Evolutionary conservation across 2,888 invertebrate species (phyloP).

Genomic region (Phasia obesa): DNA sequence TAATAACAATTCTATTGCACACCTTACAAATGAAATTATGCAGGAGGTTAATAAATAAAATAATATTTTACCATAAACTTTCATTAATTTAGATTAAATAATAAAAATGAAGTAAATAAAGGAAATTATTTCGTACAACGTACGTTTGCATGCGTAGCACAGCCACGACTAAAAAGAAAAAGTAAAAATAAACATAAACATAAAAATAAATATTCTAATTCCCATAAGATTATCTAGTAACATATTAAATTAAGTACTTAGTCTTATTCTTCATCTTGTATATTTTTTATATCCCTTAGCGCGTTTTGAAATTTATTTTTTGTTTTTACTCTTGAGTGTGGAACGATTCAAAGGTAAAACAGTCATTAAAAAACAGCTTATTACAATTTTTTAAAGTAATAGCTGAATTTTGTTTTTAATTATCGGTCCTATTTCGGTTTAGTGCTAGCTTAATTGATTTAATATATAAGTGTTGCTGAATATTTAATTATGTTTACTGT

Average conservation of each 20-base stretch:
- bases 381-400: too few species aligned
- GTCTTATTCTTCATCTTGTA: conserved; percentile 32
- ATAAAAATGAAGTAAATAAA: conserved; percentile 63
- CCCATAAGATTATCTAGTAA: conserved; percentile 67
- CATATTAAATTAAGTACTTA: conserved; percentile 69
- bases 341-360: too few species aligned
- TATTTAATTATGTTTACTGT: too few species aligned
- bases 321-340: not conserved
- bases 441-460: too few species aligned
- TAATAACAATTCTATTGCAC: too few species aligned
- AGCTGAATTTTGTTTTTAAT: too few species aligned
- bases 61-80: conserved; percentile 72
- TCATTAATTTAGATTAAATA: conserved; percentile 80
- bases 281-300: conserved; percentile 17
- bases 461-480: too few species aligned
- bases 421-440: too few species aligned
- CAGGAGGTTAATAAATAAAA: not conserved
- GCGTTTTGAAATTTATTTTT: not conserved
- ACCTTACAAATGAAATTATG: not conserved
- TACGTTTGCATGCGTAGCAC: not conserved
- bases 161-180: not conserved
- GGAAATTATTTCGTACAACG: conserved; percentile 14
- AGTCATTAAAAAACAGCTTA: too few species aligned
- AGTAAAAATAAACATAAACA: conserved; percentile 50
- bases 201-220: conserved; percentile 77